Evolutionary conservation across 2,797 vertebrate genomes (phyloP).

Genomic region (Chlorospingus semifuscus): DNA sequence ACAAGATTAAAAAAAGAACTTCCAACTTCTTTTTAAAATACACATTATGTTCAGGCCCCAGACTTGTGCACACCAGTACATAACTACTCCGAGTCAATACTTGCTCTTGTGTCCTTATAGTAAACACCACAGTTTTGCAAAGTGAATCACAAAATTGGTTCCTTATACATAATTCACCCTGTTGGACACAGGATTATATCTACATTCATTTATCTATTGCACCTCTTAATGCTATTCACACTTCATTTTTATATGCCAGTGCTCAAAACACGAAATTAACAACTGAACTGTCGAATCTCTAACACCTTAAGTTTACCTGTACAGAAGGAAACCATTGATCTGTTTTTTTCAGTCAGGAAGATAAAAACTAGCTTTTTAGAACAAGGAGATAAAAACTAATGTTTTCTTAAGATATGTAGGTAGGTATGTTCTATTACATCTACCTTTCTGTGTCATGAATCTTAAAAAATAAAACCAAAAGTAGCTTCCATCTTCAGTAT

Average conservation of each 20-base stretch:
- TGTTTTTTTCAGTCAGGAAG: conserved; percentile 10
- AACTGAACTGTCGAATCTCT: conserved; percentile 37
- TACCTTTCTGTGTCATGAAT: background rate
- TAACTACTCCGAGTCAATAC: conserved; percentile 17
- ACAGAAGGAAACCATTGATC: conserved; percentile 32
- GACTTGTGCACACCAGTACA: background rate
- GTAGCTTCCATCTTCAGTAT: background rate
- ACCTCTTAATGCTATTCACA: conserved; percentile 67
- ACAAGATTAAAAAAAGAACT: background rate
- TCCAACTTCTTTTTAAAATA: background rate
- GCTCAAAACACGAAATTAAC: conserved; percentile 45
- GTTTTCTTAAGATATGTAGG: background rate
- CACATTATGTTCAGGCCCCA: background rate
- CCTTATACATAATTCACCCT: background rate
- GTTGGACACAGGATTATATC: conserved; percentile 47
- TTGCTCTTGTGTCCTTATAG: conserved; percentile 19
- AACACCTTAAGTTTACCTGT: conserved; percentile 30
- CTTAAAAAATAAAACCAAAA: conserved; percentile 7
- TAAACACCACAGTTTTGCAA: conserved; percentile 55
- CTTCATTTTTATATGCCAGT: conserved; percentile 60
- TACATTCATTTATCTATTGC: conserved; percentile 80
- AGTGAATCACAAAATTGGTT: conserved; percentile 38
- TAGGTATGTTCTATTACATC: background rate
- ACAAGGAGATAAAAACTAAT: conserved; percentile 15
- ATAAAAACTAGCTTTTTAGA: conserved; percentile 39